Base-by-base conservation (phyloP, 2,797 vertebrate species). In the Dromococcyx pavoninus region DNA sequence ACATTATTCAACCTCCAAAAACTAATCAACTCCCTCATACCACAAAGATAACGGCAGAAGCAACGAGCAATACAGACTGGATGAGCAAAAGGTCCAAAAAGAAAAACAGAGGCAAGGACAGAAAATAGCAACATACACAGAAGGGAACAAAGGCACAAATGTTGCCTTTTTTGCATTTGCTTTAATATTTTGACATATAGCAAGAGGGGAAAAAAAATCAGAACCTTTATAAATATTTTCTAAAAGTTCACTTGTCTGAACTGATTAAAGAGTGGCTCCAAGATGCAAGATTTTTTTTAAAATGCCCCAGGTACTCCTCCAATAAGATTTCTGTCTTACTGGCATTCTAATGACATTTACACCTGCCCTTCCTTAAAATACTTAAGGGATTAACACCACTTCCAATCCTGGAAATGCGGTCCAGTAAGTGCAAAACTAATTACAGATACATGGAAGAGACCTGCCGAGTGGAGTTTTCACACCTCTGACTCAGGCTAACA, bases 401-500 rank as follows among this genome's bases (percentile, higher is more conserved):
- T 93, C 57, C 69, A 93, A n/a, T 27, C 23, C 44, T 80, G 81
- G n/a, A 91, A 92, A 80, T 46, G 17, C 83, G 30, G 51, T 89
- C 61, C 73, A 84, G 19, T 90, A 88, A 87, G 35, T 14, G 48
- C 17, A 78, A 82, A 91, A 48, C 27, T 73, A 91, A 74, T 72
- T 80, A 91, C 10, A 89, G 50, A 39, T 66, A 61, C 5, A n/a
- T 58, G 60, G 39, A 83, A 48, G 54, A 91, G 62, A 81, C 69
- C 54, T 88, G 94, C 86, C 4, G 7, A 89, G 35, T 62, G 58
- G 70, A 72, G 32, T 66, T 88, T 86, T 89, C 86, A 78, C 62
- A 77, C 27, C 65, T 93, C 92, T 95, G 93, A 94, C 62, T 88
- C 89, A 93, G 75, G 51, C 54, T 78, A 94, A 46, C 54, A 95